Conservation (phyloP, 2,113 vertebrate species). For the Thunnus maccoyii region DNA sequence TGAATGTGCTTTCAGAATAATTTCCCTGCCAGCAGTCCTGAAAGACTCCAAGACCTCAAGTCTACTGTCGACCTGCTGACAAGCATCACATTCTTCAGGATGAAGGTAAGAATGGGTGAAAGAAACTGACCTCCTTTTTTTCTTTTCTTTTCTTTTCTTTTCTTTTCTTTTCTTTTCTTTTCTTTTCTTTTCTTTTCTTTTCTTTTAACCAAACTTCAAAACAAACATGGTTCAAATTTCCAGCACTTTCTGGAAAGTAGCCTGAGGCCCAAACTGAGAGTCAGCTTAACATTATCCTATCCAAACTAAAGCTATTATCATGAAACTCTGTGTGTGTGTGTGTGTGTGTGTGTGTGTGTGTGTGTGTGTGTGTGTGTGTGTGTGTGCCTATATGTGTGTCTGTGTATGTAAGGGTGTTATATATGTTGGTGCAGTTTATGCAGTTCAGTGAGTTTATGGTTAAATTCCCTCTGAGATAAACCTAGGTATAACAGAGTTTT, state of each 20-base stretch:
- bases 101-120: conserved; percentile 91
- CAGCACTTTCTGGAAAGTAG: conserved; percentile 34
- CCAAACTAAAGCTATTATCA: conserved; percentile 45
- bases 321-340: conserved; percentile 23
- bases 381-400: no score
- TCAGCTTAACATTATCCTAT: conserved; percentile 52
- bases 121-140: conserved; percentile 55
- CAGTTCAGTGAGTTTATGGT: conserved; percentile 33
- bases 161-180: background rate
- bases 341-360: conserved; percentile 17
- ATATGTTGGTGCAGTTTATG: background rate
- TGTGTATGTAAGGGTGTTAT: conserved; percentile 9
- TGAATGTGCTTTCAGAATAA: conserved; percentile 89
- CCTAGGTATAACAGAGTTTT: no score
- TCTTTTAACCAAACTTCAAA: background rate
- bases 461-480: conserved; percentile 28
- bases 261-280: conserved; percentile 44
- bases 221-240: conserved; percentile 13
- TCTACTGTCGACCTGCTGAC: conserved; percentile 98
- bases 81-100: conserved; percentile 99
- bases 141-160: background rate
- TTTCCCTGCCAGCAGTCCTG: conserved; percentile 97
- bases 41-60: conserved; percentile 97
- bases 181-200: background rate
- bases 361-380: background rate